These are phyloP conservation scores for Trachelipus rathkii DNA, from an alignment of 1,140 invertebrate genomes.

Conservation along the genomic window DNA sequence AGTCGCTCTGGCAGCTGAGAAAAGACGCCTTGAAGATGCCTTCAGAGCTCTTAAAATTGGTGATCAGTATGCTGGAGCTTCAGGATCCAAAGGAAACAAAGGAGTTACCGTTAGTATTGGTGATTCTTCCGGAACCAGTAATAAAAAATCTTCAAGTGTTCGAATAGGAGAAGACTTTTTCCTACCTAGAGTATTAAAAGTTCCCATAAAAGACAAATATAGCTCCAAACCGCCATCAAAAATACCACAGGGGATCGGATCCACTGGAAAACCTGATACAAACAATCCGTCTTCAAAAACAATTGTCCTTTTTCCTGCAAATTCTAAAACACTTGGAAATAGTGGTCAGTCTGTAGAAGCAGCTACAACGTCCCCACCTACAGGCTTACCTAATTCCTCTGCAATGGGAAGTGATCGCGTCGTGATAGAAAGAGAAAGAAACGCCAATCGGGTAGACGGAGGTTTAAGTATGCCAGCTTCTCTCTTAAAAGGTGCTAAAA, in stretches of 20 bases:
- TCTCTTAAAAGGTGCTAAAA: constrained; percentile 31
- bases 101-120: constrained; percentile 13
- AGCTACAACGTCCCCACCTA: not conserved
- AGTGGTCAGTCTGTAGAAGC: not conserved
- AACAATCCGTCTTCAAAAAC: not conserved
- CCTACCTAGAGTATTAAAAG: constrained; percentile 39
- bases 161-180: constrained; percentile 32
- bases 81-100: not conserved
- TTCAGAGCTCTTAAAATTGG: constrained; percentile 29
- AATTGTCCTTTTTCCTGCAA: not conserved
- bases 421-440: constrained; percentile 35
- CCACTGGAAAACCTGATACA: not conserved
- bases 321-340: not conserved
- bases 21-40: constrained; percentile 38
- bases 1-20: constrained; percentile 36
- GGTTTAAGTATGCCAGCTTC: constrained; percentile 42
- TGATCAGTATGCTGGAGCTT: not conserved
- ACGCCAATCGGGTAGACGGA: constrained; percentile 34
- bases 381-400: no score
- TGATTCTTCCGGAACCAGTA: not conserved
- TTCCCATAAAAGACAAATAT: constrained; percentile 36
- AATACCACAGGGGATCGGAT: not conserved
- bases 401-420: constrained; percentile 28
- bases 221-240: not conserved
- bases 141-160: constrained; percentile 34